Base-by-base conservation (phyloP, 2,797 vertebrate genomes). In the Cyclura pinguis region DNA sequence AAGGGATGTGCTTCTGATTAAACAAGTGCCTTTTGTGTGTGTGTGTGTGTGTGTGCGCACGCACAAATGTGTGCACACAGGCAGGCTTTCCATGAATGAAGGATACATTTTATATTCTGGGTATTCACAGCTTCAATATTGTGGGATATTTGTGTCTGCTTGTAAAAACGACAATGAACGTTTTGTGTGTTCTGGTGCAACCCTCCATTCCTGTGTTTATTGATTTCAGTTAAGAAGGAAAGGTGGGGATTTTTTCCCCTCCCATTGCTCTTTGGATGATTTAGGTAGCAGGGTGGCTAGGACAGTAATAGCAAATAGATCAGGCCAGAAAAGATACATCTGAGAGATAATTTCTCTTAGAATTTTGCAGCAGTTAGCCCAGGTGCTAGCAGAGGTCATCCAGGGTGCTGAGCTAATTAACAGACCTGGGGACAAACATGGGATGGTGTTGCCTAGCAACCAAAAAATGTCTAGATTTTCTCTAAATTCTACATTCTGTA, bases 1-100 rank as follows among this genome's bases (percentile, higher is more conserved):
- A 95, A 93, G 84, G 89, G 74, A 94, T 91, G 80, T 91, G 29
- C 73, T 94, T 93, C 92, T 94, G 93, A 95, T 96, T 95, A 93
- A 92, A 89, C 90, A 87, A 76, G 32, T 90, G 89, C 78, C 94
- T 6, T 85, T 88, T 42, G 42, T 42, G 42, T 42, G 42, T 42
- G 42, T 42, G 42, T 47, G 42, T 47, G 9, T 12, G n/a, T 32
- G 27, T 10, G 59, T 5, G 59, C 4, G 6, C 20, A 1, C 16
- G 4, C 18, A 62, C 59, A 62, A 18, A 62, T 7, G 55, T 82
- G 57, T 91, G 95, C 42, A 78, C 90, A 72, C 91, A 50, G 3
- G 18, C 50, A 62, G 18, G 62, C 69, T 64, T 93, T 94, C 93
- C 73, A 88, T 95, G 50, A 32, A 50, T 76, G 91, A 92, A 10